These are phyloP conservation scores for Malurus cyaneus DNA, from an alignment of 2,113 vertebrate species.

Conservation along the genomic window DNA sequence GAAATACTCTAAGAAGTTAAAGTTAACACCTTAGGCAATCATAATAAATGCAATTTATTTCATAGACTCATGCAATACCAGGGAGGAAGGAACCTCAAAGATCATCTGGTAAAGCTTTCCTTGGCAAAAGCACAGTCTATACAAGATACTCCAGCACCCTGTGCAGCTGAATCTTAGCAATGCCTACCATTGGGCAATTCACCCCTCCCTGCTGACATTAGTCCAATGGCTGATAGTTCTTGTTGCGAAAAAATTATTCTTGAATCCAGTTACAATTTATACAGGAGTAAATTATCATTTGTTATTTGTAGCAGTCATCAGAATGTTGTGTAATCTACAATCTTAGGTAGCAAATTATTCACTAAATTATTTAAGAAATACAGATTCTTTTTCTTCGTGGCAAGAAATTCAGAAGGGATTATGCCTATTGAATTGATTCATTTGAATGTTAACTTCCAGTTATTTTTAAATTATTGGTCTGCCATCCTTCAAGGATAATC, in stretches of 20 bases:
- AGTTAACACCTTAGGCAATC: not conserved
- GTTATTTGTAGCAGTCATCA: not conserved
- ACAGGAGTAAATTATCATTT: not conserved
- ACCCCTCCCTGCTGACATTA: not conserved
- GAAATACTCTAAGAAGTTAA: not conserved
- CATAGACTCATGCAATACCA: not conserved
- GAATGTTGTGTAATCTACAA: not conserved
- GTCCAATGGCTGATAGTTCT: not conserved
- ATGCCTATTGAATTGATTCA: not conserved
- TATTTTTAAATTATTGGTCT: not conserved
- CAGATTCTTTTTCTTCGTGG: not conserved
- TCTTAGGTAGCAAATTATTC: not conserved
- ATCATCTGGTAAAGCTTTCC: not conserved
- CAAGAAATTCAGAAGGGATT: not conserved
- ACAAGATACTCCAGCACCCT: not conserved
- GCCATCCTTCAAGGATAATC: not conserved
- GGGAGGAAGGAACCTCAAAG: not conserved
- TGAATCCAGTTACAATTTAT: rapidly evolving
- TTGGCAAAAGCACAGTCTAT: not conserved
- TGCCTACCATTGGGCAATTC: not conserved
- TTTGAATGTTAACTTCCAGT: not conserved
- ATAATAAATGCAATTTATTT: not conserved
- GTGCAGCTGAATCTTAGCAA: not conserved
- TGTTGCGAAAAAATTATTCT: not conserved
- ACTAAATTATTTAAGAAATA: not conserved